Conservation (phyloP, 1,140 invertebrate species). For the Thaumatotibia leucotreta region DNA sequence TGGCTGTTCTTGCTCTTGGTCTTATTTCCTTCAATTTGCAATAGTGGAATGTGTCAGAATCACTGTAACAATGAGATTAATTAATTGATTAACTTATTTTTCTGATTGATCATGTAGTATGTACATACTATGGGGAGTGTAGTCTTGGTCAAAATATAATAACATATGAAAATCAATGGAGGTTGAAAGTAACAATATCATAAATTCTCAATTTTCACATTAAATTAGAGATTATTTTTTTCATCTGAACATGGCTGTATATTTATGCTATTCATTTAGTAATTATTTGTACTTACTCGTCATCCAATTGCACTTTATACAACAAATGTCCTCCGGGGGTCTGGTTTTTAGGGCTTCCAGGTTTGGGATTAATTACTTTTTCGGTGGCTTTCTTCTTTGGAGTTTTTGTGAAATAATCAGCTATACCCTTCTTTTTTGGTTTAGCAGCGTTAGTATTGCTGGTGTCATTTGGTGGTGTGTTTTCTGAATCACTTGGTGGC, state of each 20-base stretch:
- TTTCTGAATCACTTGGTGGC: conserved; percentile 22
- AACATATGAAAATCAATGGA: no score
- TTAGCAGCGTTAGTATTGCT: conserved; percentile 24
- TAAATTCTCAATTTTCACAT: no score
- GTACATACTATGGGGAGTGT: background rate
- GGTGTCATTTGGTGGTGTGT: conserved; percentile 31
- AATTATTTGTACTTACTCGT: conserved; percentile 45
- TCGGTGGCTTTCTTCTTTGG: conserved; percentile 28
- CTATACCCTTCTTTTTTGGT: conserved; percentile 42
- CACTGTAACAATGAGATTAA: conserved; percentile 53
- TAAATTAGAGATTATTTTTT: no score
- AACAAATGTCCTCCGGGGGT: conserved; percentile 42
- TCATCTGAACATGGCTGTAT: no score
- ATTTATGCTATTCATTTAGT: no score
- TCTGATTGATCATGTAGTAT: background rate
- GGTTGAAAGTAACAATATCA: no score
- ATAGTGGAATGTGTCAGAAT: conserved; percentile 55
- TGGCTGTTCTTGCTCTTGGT: conserved; percentile 79
- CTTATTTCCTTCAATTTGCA: conserved; percentile 78
- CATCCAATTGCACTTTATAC: conserved; percentile 72
- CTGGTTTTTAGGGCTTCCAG: conserved; percentile 10
- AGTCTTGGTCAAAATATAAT: background rate
- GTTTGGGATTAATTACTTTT: conserved; percentile 17
- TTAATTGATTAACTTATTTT: background rate
- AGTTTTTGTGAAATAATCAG: conserved; percentile 43